Conservation (phyloP, 2,113 vertebrate genomes). For the Ctenomys sociabilis region DNA sequence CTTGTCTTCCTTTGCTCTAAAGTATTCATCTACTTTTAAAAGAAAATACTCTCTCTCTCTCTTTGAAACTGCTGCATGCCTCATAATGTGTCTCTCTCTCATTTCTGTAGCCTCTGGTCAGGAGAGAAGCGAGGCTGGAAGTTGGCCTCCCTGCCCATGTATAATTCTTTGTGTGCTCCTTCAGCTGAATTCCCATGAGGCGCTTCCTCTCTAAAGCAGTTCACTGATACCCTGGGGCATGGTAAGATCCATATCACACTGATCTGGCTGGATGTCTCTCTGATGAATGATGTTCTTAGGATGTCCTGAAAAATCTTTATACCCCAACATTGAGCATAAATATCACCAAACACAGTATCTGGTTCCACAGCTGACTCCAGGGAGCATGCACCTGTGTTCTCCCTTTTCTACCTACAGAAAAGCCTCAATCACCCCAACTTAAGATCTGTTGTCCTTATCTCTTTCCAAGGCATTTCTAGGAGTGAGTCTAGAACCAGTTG, state of each 20-base stretch:
- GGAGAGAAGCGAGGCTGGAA: background rate
- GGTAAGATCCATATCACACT: background rate
- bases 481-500: background rate
- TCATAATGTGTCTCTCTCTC: background rate
- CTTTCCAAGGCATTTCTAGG: background rate
- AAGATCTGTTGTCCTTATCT: background rate
- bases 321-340: background rate
- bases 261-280: background rate
- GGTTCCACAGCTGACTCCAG: background rate
- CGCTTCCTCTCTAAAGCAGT: background rate
- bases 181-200: background rate
- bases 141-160: background rate
- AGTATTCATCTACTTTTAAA: background rate
- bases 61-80: background rate
- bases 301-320: background rate
- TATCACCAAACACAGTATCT: background rate
- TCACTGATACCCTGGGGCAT: too few species aligned
- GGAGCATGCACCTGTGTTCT: background rate
- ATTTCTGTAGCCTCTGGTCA: accelerated
- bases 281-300: too few species aligned
- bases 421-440: background rate
- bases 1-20: background rate
- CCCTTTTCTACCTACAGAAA: too few species aligned
- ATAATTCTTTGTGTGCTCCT: background rate
- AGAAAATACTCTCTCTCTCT: too few species aligned